A percentile compares a stretch with the other conserved stretches of the same genome.
phyloP scores from a whole-genome alignment of 2,797 vertebrate species.

The Ptychobarbus kaznakovi region DNA sequence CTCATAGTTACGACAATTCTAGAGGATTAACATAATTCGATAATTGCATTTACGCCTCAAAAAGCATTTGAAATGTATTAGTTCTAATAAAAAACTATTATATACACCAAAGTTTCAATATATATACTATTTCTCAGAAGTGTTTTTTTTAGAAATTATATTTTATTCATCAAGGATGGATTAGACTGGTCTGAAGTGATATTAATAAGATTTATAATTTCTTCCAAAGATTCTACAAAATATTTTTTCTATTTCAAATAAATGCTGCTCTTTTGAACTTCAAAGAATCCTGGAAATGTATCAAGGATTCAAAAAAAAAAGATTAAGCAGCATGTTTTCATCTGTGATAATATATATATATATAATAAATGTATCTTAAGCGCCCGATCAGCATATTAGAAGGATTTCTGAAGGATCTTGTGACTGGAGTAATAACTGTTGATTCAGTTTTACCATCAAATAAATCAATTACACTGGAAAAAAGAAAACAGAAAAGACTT shows the following conservation, averaged over 20 bases:
- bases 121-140: background rate
- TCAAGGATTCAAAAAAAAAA: background rate
- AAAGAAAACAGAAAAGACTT: background rate
- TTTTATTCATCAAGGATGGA: background rate
- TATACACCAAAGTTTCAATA: background rate
- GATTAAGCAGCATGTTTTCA: background rate
- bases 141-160: background rate
- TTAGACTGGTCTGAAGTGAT: background rate
- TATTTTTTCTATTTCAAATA: background rate
- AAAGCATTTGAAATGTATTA: background rate
- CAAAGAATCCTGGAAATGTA: background rate
- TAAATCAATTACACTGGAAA: background rate
- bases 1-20: background rate
- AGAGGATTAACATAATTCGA: background rate
- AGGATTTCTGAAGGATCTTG: background rate
- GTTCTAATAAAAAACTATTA: background rate
- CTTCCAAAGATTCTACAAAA: background rate
- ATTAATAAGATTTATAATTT: background rate
- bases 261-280: background rate
- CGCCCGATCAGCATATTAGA: background rate
- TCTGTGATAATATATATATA: background rate
- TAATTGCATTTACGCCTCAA: background rate
- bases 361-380: background rate
- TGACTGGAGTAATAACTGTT: background rate
- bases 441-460: background rate